A percentile compares a stretch with the other conserved stretches of the same genome.
Conservation (phyloP, 30 jellyfish, hydroid and myxozoan genomes). For the Nemopilema nomurai region DNA sequence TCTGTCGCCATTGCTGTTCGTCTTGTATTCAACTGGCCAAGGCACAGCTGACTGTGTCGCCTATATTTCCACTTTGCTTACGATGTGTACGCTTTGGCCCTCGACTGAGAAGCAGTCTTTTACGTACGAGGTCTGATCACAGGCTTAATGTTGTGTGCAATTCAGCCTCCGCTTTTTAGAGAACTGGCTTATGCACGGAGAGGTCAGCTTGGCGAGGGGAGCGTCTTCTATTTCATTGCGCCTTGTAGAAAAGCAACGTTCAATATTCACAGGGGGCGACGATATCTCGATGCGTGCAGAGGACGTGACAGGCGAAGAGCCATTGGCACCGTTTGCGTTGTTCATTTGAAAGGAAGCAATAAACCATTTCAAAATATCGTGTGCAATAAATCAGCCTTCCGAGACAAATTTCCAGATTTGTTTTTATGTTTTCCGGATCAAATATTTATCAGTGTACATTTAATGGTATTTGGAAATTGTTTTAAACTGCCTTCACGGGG, state of each 20-base stretch:
- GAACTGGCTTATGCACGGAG: too few species aligned
- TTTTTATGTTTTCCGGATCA: slow-evolving; percentile 15
- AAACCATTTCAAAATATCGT: neutral
- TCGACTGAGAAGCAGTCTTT: too few species aligned
- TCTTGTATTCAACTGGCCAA: too few species aligned
- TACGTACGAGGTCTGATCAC: too few species aligned
- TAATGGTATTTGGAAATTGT: neutral
- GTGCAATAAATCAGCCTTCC: slow-evolving; percentile 15
- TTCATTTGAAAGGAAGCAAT: neutral
- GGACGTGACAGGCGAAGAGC: neutral
- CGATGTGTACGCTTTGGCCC: too few species aligned
- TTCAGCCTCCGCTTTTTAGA: too few species aligned
- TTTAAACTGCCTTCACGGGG: neutral
- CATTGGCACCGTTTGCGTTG: neutral
- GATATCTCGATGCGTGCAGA: too few species aligned
- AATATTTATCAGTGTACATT: neutral
- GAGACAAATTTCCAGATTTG: slow-evolving; percentile 35
- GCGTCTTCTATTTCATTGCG: neutral
- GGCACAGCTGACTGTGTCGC: too few species aligned
- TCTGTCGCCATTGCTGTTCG: neutral
- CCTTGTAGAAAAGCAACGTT: neutral
- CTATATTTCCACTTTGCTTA: too few species aligned
- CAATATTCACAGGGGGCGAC: too few species aligned
- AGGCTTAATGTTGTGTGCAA: too few species aligned
- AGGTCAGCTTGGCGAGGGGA: neutral